These are phyloP conservation scores for Taurulus bubalis DNA, from an alignment of 2,113 vertebrate genomes.

Conservation along the genomic window DNA sequence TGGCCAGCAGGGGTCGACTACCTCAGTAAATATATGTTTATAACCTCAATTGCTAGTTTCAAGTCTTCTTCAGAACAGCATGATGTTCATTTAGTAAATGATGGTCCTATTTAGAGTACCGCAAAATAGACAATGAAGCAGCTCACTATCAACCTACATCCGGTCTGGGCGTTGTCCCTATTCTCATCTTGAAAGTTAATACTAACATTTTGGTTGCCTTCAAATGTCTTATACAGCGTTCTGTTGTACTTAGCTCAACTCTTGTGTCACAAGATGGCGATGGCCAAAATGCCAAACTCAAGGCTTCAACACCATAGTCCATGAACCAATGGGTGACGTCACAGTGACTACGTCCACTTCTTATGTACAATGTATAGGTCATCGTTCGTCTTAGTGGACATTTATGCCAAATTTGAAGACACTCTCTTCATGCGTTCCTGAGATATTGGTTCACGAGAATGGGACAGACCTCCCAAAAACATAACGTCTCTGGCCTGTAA, in stretches of 20 bases:
- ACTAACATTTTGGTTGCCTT: not conserved
- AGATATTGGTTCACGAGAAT: not conserved
- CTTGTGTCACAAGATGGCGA: not conserved
- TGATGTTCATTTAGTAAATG: too few species aligned
- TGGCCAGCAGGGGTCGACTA: not conserved
- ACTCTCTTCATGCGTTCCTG: not conserved
- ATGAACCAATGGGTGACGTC: too few species aligned
- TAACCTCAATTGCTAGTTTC: not conserved
- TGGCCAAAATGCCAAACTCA: too few species aligned
- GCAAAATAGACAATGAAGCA: not conserved
- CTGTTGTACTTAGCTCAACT: not conserved
- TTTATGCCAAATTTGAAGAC: not conserved
- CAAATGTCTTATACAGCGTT: not conserved
- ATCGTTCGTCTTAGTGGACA: not conserved
- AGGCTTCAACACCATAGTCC: too few species aligned
- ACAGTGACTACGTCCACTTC: not conserved
- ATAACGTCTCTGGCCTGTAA: not conserved
- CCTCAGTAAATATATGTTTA: not conserved
- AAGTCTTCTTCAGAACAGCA: not conserved
- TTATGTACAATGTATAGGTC: not conserved
- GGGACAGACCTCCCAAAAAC: too few species aligned
- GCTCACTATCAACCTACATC: too few species aligned
- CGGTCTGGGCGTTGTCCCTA: too few species aligned
- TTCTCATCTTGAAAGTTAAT: too few species aligned
- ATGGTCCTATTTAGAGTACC: not conserved